Evolutionary conservation across 2,888 invertebrate genomes (phyloP).

Genomic region (Apamea epomidion): DNA sequence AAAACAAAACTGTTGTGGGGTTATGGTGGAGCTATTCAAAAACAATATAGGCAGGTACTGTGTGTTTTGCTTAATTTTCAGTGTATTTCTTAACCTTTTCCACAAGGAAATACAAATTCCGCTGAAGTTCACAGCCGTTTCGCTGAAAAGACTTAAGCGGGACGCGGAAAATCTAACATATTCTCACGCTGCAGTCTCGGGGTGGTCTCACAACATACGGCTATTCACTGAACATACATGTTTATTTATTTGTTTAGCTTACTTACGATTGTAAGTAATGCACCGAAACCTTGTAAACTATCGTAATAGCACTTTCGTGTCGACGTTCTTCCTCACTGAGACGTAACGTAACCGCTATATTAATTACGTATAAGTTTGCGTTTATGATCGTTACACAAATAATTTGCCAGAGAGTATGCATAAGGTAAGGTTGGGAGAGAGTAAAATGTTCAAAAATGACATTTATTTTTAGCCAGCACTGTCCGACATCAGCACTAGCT

Average conservation of each 20-base stretch:
- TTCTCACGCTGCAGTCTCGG: slow-evolving; percentile 50
- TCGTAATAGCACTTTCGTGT: slow-evolving; percentile 60
- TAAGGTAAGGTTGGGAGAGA: background rate
- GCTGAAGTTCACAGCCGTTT: slow-evolving; percentile 31
- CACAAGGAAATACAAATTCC: slow-evolving; percentile 49
- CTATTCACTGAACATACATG: slow-evolving; percentile 49
- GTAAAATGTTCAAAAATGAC: background rate
- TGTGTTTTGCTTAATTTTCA: slow-evolving; percentile 29
- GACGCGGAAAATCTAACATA: slow-evolving; percentile 48
- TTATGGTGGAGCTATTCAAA: background rate
- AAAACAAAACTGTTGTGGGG: background rate
- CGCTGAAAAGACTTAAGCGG: slow-evolving; percentile 46
- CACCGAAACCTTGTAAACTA: slow-evolving; percentile 57
- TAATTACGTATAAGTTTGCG: slow-evolving; percentile 74
- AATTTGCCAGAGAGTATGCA: slow-evolving; percentile 44
- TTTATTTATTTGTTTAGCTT: slow-evolving; percentile 56
- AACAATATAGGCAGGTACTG: background rate
- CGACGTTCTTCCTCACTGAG: slow-evolving; percentile 53
- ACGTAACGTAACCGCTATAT: slow-evolving; percentile 61
- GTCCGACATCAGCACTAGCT: no score
- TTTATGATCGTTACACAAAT: slow-evolving; percentile 76
- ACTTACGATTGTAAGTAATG: slow-evolving; percentile 43
- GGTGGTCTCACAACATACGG: slow-evolving; percentile 59
- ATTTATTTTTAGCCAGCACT: background rate
- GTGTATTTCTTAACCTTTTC: slow-evolving; percentile 25